These are phyloP conservation scores for Eleutherodactylus coqui DNA, from an alignment of 2,797 vertebrate species.

Conservation along the genomic window DNA sequence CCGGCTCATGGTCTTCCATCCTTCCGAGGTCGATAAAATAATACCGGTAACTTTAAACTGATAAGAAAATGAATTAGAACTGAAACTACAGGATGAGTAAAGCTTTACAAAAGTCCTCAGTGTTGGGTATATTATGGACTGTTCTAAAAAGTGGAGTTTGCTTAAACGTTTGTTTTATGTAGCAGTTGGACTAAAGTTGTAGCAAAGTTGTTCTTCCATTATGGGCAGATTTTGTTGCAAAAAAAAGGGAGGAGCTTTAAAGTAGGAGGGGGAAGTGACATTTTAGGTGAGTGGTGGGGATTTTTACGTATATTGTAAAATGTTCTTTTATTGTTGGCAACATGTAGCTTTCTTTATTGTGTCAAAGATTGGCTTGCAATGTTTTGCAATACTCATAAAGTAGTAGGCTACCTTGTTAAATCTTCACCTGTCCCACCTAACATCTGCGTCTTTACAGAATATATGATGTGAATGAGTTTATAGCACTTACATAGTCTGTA, in stretches of 20 bases:
- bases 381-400: not conserved
- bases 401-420: not conserved
- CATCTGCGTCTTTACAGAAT: too few species aligned
- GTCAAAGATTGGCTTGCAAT: not conserved
- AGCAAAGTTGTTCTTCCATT: not conserved
- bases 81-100: too few species aligned
- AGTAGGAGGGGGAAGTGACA: not conserved
- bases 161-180: not conserved
- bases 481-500: too few species aligned
- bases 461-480: too few species aligned
- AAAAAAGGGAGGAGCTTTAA: not conserved
- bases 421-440: too few species aligned
- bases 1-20: too few species aligned
- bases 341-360: not conserved
- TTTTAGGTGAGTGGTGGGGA: not conserved
- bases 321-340: not conserved
- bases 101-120: too few species aligned
- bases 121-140: not conserved
- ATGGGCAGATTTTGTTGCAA: not conserved
- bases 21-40: too few species aligned
- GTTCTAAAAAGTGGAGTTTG: not conserved
- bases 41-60: too few species aligned
- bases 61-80: too few species aligned
- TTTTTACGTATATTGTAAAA: slow-evolving; percentile 5
- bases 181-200: not conserved